phyloP scores from a whole-genome alignment of 2,888 invertebrate species.

The Merodon equestris region DNA sequence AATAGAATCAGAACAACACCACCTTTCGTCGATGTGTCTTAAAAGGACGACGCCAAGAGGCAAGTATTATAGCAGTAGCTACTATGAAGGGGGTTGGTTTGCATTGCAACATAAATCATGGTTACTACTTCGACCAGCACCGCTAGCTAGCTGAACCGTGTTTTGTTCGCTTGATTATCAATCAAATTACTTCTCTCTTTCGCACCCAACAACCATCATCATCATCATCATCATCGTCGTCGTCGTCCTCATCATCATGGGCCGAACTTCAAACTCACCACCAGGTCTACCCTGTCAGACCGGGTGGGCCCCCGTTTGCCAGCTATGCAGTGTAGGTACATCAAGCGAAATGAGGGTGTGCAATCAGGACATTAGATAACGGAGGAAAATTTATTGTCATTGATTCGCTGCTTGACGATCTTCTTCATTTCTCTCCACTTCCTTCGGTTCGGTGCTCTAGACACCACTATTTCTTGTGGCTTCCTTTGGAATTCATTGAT shows the following conservation, averaged over 20 bases:
- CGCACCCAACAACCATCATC: conserved; percentile 48
- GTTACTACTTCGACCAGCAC: conserved; percentile 44
- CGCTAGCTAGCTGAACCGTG: conserved; percentile 49
- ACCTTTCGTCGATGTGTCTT: conserved; percentile 66
- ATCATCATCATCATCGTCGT: conserved; percentile 13
- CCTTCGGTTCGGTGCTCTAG: conserved; percentile 21
- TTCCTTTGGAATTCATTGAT: conserved; percentile 56
- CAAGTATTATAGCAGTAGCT: conserved; percentile 14
- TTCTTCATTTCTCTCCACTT: conserved; percentile 25
- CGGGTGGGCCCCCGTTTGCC: conserved; percentile 2
- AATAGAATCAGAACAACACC: conserved; percentile 60
- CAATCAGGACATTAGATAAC: conserved; percentile 69
- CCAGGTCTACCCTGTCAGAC: background rate
- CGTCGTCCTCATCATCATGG: no score
- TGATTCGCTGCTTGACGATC: conserved; percentile 68
- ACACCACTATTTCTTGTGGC: conserved; percentile 49
- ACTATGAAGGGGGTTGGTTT: conserved; percentile 55
- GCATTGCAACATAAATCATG: conserved; percentile 66
- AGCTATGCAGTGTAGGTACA: conserved; percentile 40
- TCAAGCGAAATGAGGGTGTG: conserved; percentile 68
- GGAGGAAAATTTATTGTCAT: conserved; percentile 67
- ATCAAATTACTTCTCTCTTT: conserved; percentile 68
- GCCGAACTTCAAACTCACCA: no score
- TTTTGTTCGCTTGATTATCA: conserved; percentile 68
- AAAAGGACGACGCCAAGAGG: conserved; percentile 20